A percentile compares a stretch with the other conserved stretches of the same genome.
These are phyloP conservation scores for Leucoma salicis DNA, from an alignment of 2,888 invertebrate species.

Conservation along the genomic window DNA sequence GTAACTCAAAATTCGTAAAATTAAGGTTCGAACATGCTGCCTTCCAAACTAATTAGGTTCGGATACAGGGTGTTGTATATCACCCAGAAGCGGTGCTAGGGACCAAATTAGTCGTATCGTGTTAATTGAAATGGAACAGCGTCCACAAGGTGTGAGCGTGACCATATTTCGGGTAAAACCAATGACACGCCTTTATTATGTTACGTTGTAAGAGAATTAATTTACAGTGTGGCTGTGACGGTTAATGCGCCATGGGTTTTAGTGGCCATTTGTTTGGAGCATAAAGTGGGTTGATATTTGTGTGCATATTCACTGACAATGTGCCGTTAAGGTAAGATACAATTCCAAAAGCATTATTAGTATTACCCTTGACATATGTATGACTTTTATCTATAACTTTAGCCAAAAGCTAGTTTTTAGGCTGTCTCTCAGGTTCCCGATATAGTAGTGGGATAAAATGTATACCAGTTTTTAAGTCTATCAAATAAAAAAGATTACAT, in stretches of 20 bases:
- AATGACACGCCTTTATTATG: conserved; percentile 34
- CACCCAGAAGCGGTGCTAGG: conserved; percentile 29
- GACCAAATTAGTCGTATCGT: conserved; percentile 38
- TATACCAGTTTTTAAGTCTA: no score
- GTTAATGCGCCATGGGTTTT: conserved; percentile 38
- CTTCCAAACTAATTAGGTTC: conserved; percentile 38
- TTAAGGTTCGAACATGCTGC: conserved; percentile 25
- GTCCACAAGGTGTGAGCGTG: conserved; percentile 23
- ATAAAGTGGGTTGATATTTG: conserved; percentile 23
- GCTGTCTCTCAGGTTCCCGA: no score
- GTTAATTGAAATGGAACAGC: conserved; percentile 38
- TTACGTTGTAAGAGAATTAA: conserved; percentile 36
- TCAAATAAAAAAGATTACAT: no score
- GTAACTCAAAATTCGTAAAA: neutral
- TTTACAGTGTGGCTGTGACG: conserved; percentile 23
- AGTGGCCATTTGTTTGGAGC: conserved; percentile 30
- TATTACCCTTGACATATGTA: no score
- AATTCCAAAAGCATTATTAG: no score
- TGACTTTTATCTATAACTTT: no score
- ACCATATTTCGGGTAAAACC: conserved; percentile 29
- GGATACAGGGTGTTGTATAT: conserved; percentile 40
- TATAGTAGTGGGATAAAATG: no score
- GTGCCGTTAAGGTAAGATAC: conserved; percentile 28
- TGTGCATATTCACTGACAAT: conserved; percentile 22
- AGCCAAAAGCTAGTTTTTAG: no score